phyloP scores from a whole-genome alignment of 2,888 invertebrate genomes.

The Coronaproctus castanopsis region DNA sequence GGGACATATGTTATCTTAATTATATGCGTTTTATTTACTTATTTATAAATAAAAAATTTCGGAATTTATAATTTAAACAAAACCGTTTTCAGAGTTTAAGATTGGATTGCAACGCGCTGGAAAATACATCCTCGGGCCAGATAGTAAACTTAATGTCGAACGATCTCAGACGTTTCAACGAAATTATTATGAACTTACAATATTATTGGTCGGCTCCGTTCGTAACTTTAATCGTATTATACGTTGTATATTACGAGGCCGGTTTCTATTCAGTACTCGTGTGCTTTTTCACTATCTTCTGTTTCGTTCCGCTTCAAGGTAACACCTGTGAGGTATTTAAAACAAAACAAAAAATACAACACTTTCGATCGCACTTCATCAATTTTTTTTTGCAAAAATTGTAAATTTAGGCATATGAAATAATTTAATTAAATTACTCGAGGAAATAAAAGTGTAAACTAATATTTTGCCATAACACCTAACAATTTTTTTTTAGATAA shows the following conservation, averaged over 20 bases:
- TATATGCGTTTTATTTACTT: too few species aligned
- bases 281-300: not conserved
- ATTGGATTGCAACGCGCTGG: constrained; percentile 1
- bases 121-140: constrained; percentile 4
- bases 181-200: constrained; percentile 5
- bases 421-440: too few species aligned
- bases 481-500: too few species aligned
- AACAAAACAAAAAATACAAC: too few species aligned
- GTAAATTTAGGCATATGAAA: too few species aligned
- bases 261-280: not conserved
- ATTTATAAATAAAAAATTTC: too few species aligned
- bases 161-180: constrained; percentile 9
- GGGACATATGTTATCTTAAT: too few species aligned
- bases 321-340: too few species aligned
- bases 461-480: too few species aligned
- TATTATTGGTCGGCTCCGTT: constrained; percentile 8
- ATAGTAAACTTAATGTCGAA: constrained; percentile 10
- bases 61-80: not conserved
- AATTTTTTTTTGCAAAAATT: too few species aligned
- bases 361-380: too few species aligned
- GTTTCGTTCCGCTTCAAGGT: constrained; percentile 7
- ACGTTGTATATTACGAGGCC: not conserved
- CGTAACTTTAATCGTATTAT: constrained; percentile 1
- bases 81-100: constrained; percentile 4
- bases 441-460: too few species aligned